A percentile compares a stretch with the other conserved stretches of the same genome.
phyloP scores from a whole-genome alignment of 2,888 invertebrate genomes.

The Drosophila longiperda region DNA sequence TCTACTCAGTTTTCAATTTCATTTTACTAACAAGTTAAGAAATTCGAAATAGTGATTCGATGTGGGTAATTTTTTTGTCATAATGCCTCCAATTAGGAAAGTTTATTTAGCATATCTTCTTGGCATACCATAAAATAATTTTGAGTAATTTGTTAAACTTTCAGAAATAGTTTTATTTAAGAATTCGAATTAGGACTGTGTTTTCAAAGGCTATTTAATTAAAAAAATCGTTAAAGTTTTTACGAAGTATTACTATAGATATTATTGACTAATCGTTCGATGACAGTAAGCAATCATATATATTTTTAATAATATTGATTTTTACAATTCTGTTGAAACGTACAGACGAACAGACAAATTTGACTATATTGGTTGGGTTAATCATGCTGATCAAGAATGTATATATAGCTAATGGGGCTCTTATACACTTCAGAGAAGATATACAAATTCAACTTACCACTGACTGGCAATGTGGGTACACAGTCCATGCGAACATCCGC shows the following conservation, averaged over 20 bases:
- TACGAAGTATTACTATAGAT: neutral
- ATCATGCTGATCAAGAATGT: neutral
- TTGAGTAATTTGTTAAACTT: neutral
- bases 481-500: slow-evolving; percentile 94
- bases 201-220: neutral
- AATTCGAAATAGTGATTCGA: neutral
- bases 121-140: no score
- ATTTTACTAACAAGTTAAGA: neutral
- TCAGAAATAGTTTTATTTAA: neutral
- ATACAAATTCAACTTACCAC: slow-evolving; percentile 86
- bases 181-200: no score
- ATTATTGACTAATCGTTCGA: neutral
- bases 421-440: neutral
- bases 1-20: neutral
- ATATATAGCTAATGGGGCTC: neutral
- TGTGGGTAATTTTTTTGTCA: neutral
- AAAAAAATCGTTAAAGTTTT: neutral
- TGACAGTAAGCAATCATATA: neutral
- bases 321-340: neutral
- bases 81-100: no score
- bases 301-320: neutral
- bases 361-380: neutral
- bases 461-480: slow-evolving; percentile 92
- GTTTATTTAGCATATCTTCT: no score
- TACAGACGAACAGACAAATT: neutral